Conservation (phyloP, 2,113 vertebrate genomes). For the Platanista minor region DNA sequence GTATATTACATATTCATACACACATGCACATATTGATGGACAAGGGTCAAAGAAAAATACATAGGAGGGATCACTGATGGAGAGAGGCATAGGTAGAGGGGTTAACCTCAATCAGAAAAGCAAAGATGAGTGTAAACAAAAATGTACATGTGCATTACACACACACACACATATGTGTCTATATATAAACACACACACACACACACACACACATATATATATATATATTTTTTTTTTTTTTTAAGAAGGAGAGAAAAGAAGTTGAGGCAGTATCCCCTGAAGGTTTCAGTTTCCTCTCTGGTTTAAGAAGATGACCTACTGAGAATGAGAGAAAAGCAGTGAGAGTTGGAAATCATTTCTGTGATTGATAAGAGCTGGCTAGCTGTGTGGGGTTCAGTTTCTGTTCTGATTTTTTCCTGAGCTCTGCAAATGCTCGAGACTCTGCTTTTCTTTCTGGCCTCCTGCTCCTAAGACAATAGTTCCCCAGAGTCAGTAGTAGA, state of each 20-base stretch:
- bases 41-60: not conserved
- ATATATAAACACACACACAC: not conserved
- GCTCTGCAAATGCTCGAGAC: not conserved
- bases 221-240: no score
- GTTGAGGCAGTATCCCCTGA: not conserved
- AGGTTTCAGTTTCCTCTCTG: not conserved
- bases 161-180: not conserved
- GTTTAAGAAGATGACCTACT: not conserved
- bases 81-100: not conserved
- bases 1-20: not conserved
- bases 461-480: not conserved
- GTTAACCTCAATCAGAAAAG: not conserved
- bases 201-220: fast-evolving
- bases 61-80: not conserved
- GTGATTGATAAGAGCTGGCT: not conserved
- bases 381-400: not conserved
- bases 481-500: not conserved
- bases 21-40: not conserved
- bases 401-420: not conserved
- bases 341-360: not conserved
- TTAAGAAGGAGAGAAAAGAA: not conserved
- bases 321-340: not conserved
- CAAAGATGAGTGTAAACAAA: not conserved
- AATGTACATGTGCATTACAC: not conserved
- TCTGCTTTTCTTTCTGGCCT: not conserved